Evolutionary conservation across 2,888 invertebrate genomes (phyloP).

Genomic region (Eilema depressum): DNA sequence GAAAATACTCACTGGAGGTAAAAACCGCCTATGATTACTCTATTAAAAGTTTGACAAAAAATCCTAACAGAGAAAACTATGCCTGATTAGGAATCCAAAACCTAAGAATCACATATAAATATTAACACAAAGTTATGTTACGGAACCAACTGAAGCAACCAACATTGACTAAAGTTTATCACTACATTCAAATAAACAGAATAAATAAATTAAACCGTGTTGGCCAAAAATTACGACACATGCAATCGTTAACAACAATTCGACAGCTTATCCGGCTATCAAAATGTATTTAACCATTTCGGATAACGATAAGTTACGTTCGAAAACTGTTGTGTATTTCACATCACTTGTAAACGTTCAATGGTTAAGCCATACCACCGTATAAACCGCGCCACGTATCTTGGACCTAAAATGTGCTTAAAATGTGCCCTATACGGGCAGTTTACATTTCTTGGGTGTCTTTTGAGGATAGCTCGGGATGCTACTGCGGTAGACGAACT

Average conservation of each 20-base stretch:
- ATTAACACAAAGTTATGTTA: neutral
- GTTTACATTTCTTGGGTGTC: no score
- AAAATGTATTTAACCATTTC: conserved; percentile 55
- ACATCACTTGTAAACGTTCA: neutral
- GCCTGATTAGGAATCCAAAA: neutral
- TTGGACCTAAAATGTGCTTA: no score
- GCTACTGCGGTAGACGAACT: no score
- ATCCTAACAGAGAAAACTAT: no score
- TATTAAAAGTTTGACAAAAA: neutral
- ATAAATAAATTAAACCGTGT: conserved; percentile 28
- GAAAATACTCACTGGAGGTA: neutral
- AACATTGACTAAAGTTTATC: neutral
- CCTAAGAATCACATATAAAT: neutral
- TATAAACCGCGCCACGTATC: no score
- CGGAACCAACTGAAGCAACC: neutral
- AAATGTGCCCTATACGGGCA: no score
- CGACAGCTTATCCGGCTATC: conserved; percentile 51
- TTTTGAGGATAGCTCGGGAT: no score
- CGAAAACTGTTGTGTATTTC: conserved; percentile 2
- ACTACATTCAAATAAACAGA: neutral
- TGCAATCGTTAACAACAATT: conserved; percentile 40
- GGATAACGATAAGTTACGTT: conserved; percentile 45
- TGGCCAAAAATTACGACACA: conserved; percentile 35
- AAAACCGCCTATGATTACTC: neutral
- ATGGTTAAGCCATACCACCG: neutral